Base-by-base conservation (phyloP, 2,113 vertebrate genomes). In the Pantherophis guttatus region DNA sequence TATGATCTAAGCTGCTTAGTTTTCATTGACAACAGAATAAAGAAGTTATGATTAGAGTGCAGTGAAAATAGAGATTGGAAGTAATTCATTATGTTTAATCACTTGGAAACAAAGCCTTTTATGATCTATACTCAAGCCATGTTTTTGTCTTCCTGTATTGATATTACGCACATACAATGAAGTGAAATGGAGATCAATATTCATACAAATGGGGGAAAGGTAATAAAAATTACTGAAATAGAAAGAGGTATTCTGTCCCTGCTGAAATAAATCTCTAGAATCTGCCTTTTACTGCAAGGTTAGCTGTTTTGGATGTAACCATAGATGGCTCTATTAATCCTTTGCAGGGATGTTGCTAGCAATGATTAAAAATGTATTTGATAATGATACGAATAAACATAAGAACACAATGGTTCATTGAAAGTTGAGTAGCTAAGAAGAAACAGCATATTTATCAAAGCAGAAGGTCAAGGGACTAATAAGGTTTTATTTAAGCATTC, bases 291-390 rank as follows among this genome's bases (percentile, higher is more conserved):
- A 59, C 92, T 94, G 65, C 87, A 96, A 97, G 90, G 89, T 94
- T 94, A 95, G 58, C 90, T 86, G 3, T 88, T 88, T 48, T 26
- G 93, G 85, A 91, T 65, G 75, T 94, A 97, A 97, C 95, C 97
- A 97, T 97, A 96, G 97, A 39, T 29, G 1, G 89, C 9, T 33
- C 91, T 92, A 90, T 95, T 94, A 93, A 85, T 97, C 94, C 94
- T n/a, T 96, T 93, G 92, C 96, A 98, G 97, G 97, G 96, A 98
- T 96, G 95, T 95, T 95, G 92, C 90, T 90, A 94, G 53, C 96
- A 97, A 81, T 88, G 65, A 96, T 98, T 97, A 96, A 96, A 94
- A 87, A 91, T 92, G 93, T 96, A 97, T 95, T 94, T 91, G 95
- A 95, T 96, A 97, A 94, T 96, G 96, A 97, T 95, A 97, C 96